Evolutionary conservation across 2,888 invertebrate genomes (phyloP).

Genomic region (Xestobium rufovillosum): DNA sequence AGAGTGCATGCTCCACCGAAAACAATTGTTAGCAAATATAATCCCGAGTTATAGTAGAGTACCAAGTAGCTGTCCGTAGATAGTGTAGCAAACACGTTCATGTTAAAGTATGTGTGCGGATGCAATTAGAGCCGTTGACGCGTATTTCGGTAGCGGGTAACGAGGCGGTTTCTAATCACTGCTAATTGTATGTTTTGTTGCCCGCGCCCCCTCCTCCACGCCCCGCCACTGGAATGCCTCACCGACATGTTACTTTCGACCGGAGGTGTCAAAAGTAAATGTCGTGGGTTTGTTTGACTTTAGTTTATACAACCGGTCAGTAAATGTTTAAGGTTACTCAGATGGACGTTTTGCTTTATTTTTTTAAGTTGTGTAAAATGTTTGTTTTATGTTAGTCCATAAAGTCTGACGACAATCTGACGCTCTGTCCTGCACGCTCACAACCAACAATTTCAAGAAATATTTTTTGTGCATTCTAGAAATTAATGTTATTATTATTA

Average conservation of each 20-base stretch:
- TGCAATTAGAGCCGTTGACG: constrained; percentile 41
- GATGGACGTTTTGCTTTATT: background rate
- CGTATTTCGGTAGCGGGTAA: constrained; percentile 44
- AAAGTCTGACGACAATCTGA: no score
- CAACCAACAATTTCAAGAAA: no score
- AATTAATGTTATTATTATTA: no score
- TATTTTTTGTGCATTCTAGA: no score
- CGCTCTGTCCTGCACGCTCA: no score
- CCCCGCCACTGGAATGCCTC: constrained; percentile 38
- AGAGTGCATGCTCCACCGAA: constrained; percentile 2
- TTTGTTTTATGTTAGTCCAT: no score
- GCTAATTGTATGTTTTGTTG: constrained; percentile 39
- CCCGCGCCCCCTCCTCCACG: constrained; percentile 18
- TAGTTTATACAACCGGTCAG: constrained; percentile 23
- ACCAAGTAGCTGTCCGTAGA: constrained; percentile 22
- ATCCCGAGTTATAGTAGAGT: background rate
- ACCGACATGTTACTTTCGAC: constrained; percentile 42
- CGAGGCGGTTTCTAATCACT: constrained; percentile 41
- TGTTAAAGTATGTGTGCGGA: constrained; percentile 36
- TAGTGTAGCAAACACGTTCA: constrained; percentile 33
- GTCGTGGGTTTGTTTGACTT: constrained; percentile 35
- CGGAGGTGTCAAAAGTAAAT: constrained; percentile 43
- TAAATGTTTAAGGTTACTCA: constrained; percentile 22
- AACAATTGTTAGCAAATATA: constrained; percentile 2
- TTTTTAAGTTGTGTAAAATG: no score